Evolutionary conservation across 2,888 invertebrate species (phyloP).

Genomic region (Pristionchus maxplancki): DNA sequence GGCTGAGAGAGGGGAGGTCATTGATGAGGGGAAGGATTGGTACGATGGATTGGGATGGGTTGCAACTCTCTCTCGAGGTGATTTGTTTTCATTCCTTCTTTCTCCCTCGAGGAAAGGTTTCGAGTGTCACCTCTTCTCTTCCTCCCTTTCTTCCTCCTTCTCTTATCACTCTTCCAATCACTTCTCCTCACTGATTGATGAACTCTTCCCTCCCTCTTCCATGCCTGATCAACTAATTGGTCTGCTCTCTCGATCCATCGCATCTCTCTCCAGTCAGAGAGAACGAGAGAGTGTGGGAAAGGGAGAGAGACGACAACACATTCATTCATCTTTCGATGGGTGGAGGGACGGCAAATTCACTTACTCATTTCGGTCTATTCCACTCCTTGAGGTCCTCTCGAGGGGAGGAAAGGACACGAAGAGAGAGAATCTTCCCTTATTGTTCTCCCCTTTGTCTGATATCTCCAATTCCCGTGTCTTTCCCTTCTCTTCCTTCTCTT

Average conservation of each 20-base stretch:
- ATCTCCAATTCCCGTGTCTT: slow-evolving; percentile 7
- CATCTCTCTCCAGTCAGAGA: slow-evolving; percentile 31
- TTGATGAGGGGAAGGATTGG: background rate
- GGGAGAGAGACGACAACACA: slow-evolving; percentile 14
- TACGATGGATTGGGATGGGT: background rate
- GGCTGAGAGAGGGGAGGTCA: background rate
- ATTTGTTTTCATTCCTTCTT: slow-evolving; percentile 18
- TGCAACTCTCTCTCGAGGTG: background rate
- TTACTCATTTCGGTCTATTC: slow-evolving; percentile 33
- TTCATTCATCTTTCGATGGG: slow-evolving; percentile 25
- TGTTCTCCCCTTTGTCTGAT: slow-evolving; percentile 28
- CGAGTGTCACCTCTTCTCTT: slow-evolving; percentile 18
- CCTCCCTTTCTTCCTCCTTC: background rate
- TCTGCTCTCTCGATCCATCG: background rate
- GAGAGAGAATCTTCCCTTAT: slow-evolving; percentile 10
- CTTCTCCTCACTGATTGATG: background rate
- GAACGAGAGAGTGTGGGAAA: background rate
- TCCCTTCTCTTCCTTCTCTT: slow-evolving; percentile 26
- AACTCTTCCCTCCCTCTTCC: background rate
- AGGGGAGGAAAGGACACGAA: background rate
- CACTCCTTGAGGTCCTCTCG: background rate
- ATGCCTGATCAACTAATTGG: background rate
- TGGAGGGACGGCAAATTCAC: background rate
- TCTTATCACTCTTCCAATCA: background rate
- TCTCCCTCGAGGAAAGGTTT: background rate